Percentiles rank a stretch among this genome's conserved stretches.
Conservation (phyloP, 2,797 vertebrate genomes). For the Melopsittacus undulatus region DNA sequence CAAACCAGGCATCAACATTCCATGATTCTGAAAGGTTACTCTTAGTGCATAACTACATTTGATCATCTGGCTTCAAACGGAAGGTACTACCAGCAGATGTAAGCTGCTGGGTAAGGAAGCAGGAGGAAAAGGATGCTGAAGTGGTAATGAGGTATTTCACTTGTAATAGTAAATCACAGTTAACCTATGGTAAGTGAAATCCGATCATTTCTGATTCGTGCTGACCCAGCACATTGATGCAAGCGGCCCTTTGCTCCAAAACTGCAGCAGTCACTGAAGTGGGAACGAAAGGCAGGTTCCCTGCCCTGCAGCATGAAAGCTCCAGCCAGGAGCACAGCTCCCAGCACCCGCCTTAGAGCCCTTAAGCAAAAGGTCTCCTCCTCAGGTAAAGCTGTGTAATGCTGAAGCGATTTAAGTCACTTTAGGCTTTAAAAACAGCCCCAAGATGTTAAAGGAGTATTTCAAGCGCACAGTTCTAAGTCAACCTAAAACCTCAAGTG, state of each 20-base stretch:
- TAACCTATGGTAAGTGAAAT: accelerated
- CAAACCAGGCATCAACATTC: background rate
- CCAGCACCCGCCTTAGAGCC: background rate
- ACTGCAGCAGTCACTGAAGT: background rate
- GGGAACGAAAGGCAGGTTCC: background rate
- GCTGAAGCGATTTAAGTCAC: background rate
- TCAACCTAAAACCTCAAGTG: background rate
- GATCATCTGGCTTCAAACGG: background rate
- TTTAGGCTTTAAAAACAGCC: background rate
- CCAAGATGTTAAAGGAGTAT: background rate
- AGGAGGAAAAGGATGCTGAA: background rate
- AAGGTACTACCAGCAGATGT: background rate
- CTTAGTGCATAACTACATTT: background rate
- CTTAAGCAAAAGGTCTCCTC: background rate
- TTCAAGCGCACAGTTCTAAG: background rate
- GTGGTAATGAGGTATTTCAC: background rate
- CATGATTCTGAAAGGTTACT: background rate
- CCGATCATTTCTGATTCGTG: background rate
- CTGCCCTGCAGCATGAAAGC: background rate
- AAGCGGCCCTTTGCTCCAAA: background rate
- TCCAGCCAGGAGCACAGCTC: background rate
- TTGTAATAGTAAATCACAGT: background rate
- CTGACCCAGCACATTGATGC: background rate
- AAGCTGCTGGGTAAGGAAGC: background rate
- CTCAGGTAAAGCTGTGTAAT: background rate